phyloP scores from a whole-genome alignment of 2,888 invertebrate species.

The Cheilosia soror region DNA sequence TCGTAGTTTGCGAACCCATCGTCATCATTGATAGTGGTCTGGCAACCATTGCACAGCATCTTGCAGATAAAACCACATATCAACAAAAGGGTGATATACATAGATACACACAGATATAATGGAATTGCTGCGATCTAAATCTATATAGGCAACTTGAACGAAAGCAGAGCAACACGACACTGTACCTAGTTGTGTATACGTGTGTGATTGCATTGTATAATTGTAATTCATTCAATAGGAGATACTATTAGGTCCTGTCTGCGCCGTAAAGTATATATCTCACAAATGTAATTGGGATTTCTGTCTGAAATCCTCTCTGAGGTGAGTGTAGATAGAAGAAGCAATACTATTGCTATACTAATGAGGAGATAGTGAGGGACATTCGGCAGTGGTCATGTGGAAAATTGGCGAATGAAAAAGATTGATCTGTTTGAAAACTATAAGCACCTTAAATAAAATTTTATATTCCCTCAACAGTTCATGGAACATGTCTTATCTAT shows the following conservation, averaged over 20 bases:
- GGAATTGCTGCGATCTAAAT: conserved; percentile 47
- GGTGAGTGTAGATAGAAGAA: conserved; percentile 15
- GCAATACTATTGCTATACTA: conserved; percentile 15
- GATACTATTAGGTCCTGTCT: conserved; percentile 40
- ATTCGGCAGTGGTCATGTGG: not conserved
- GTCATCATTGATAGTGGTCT: conserved; percentile 20
- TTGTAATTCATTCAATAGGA: conserved; percentile 58
- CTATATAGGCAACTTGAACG: conserved; percentile 58
- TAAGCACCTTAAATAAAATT: too few species aligned
- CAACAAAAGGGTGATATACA: conserved; percentile 49
- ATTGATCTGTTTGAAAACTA: too few species aligned
- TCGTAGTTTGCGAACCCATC: conserved; percentile 63
- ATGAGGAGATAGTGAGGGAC: conserved; percentile 54
- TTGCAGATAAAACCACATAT: conserved; percentile 40
- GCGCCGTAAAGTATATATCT: conserved; percentile 19
- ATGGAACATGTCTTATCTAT: too few species aligned
- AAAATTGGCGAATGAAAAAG: too few species aligned
- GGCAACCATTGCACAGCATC: conserved; percentile 48
- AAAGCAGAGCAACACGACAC: conserved; percentile 60
- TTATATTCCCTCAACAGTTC: too few species aligned
- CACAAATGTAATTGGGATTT: conserved; percentile 40
- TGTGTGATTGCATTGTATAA: conserved; percentile 19
- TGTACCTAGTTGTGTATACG: not conserved
- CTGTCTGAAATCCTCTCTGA: conserved; percentile 54
- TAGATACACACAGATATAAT: conserved; percentile 45